A percentile compares a stretch with the other conserved stretches of the same genome.
These are phyloP conservation scores for Tachyglossus aculeatus DNA, from an alignment of 2,797 vertebrate species.

Conservation along the genomic window DNA sequence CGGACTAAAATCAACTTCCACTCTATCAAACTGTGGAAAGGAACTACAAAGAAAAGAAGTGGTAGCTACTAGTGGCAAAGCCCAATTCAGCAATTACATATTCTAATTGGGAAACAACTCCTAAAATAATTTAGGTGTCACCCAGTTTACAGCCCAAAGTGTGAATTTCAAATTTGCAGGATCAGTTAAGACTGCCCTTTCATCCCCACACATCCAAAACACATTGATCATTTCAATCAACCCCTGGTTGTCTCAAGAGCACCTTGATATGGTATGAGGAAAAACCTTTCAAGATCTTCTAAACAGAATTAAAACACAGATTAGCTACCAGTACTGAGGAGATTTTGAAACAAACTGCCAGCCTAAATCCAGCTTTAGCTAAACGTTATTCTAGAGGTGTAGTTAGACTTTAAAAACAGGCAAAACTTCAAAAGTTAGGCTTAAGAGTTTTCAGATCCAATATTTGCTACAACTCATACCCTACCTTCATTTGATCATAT, in stretches of 20 bases:
- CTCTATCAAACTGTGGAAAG: no score
- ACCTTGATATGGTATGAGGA: not conserved
- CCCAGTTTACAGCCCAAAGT: not conserved
- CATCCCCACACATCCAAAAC: not conserved
- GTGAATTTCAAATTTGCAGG: not conserved
- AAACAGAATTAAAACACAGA: not conserved
- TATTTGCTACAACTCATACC: no score
- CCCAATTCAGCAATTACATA: not conserved
- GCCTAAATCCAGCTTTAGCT: not conserved
- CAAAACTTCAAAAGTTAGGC: no score
- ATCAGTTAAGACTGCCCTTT: not conserved
- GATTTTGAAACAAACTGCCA: not conserved
- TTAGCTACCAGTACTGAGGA: not conserved
- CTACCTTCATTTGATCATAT: no score
- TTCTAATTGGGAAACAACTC: not conserved
- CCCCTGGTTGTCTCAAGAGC: not conserved
- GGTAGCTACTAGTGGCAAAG: conserved; percentile 8
- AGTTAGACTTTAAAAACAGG: no score
- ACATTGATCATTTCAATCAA: not conserved
- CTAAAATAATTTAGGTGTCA: not conserved
- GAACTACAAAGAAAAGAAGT: no score
- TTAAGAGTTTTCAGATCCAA: no score
- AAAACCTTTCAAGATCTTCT: not conserved
- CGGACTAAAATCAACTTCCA: not conserved
- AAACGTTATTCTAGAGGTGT: not conserved